These are phyloP conservation scores for Mus spretus DNA, from an alignment of 2,797 vertebrate genomes.

Conservation along the genomic window DNA sequence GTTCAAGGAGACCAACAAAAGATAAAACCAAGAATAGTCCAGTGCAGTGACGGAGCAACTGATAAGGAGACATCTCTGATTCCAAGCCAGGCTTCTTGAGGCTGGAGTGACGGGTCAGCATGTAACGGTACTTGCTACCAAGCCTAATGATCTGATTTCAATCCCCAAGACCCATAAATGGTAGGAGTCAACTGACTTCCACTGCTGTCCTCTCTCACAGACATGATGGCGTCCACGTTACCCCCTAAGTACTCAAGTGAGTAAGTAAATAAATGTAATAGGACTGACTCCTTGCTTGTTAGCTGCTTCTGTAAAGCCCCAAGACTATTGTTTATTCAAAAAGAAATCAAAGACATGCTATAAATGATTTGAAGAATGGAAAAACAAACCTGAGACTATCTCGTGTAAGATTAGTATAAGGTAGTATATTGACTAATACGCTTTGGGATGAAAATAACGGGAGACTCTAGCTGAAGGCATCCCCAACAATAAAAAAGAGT, in stretches of 20 bases:
- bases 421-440: neutral
- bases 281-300: neutral
- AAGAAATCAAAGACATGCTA: slow-evolving; percentile 29
- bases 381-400: neutral
- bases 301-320: neutral
- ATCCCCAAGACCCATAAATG: neutral
- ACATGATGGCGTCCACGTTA: neutral
- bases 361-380: neutral
- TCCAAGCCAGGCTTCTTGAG: neutral
- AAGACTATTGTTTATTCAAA: neutral
- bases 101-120: neutral
- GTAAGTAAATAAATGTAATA: neutral
- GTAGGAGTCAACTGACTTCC: no score
- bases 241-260: neutral
- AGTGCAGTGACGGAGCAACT: no score
- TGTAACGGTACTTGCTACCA: no score
- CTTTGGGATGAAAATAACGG: slow-evolving; percentile 17
- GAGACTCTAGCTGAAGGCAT: neutral
- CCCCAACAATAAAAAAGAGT: neutral
- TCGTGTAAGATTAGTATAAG: slow-evolving; percentile 9
- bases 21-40: no score
- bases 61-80: slow-evolving; percentile 40
- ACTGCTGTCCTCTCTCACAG: neutral
- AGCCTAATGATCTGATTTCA: neutral
- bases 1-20: no score